Conservation (phyloP, 2,888 invertebrate species). For the Epinotia nisella region DNA sequence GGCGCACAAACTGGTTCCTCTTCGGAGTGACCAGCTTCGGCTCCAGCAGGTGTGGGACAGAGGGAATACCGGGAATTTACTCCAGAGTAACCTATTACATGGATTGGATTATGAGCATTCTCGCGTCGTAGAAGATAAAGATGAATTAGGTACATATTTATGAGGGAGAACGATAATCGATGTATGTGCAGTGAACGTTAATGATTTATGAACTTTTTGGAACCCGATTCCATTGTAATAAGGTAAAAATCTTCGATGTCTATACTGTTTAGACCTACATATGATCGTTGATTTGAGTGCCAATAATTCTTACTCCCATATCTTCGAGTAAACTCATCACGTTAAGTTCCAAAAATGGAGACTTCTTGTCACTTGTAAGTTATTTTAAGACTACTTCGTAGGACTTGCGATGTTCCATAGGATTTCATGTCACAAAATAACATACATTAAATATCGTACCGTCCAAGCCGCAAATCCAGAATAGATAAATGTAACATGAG, state of each 20-base stretch:
- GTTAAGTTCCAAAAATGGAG: not conserved
- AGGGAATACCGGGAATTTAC: slow-evolving; percentile 86
- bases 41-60: slow-evolving; percentile 54
- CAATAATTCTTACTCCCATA: slow-evolving; percentile 7
- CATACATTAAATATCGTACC: not conserved
- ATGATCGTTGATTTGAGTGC: slow-evolving; percentile 11
- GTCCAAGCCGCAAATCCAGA: not conserved
- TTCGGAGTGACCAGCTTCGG: slow-evolving; percentile 77
- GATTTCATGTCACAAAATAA: too few species aligned
- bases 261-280: not conserved
- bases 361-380: not conserved
- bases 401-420: not conserved
- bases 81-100: slow-evolving; percentile 84
- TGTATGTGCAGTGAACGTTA: not conserved
- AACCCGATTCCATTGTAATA: not conserved
- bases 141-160: slow-evolving; percentile 8
- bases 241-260: not conserved
- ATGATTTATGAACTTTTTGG: not conserved
- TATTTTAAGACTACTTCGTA: not conserved
- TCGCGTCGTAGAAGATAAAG: slow-evolving; percentile 53
- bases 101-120: slow-evolving; percentile 78
- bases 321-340: not conserved
- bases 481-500: not conserved
- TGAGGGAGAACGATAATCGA: not conserved
- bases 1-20: slow-evolving; percentile 72